Base-by-base conservation (phyloP, 1,140 invertebrate species). In the Heliconius eleuchia region DNA sequence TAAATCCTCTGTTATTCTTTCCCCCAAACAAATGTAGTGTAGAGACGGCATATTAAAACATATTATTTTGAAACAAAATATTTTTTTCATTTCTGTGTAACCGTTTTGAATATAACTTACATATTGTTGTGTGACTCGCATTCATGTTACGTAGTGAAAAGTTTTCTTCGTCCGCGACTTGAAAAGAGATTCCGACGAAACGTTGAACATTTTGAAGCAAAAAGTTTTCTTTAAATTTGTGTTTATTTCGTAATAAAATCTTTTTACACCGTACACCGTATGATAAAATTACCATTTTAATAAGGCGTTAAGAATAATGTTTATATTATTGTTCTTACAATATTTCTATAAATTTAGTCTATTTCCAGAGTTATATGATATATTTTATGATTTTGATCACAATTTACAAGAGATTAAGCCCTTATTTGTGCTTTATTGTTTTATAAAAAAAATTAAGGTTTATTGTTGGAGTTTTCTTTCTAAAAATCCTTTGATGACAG, bases 1-100 rank as follows among this genome's bases (percentile, higher is more conserved):
- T 37, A 76, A 60, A 76, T 76, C 37, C 37, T 72, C 30, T 72
- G 71, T 72, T 72, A 9, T 37, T 39, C 18, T 72, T 72, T 39
- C 7, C 71, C 13, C n/a, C 70, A 72, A 72, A 72, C 30, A n/a
- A 27, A 72, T 16, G 39, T 39, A 39, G 39, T 46, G 42, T 16
- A 46, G 42, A 46, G 42, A 46, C 42, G 30, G 71, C 34, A 42
- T 5, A 66, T 66, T 66, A 30, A 66, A 66, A 66, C 16, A 66
- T 11, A 13, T 13, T 57, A 23, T 57, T 57, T 57, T 19, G 9
- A 57, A 57, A 57, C 19, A 13, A 27, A 27, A 66, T 66, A 66
- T 66, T 27, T 66, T 27, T 66, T 23, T 2, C 23, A 27, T 27
- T 66, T 66, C 11, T 66, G 27, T 30, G 60, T 27, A 66, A 27